These are phyloP conservation scores for Latrodectus elegans DNA, from an alignment of 2,888 invertebrate genomes.

Conservation along the genomic window DNA sequence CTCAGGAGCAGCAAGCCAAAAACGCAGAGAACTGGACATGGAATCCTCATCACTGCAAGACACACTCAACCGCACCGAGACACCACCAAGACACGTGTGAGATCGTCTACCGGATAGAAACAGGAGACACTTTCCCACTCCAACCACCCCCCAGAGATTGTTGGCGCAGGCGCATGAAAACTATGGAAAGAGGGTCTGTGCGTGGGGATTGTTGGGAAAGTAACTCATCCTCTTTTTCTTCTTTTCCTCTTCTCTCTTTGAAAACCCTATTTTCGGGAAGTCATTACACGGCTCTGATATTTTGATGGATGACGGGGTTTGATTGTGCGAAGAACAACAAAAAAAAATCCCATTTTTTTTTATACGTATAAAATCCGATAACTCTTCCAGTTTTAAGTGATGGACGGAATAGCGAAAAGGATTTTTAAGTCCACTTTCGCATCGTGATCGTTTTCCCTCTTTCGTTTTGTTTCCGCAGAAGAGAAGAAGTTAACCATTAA, in stretches of 20 bases:
- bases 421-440: not conserved
- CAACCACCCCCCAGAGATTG: not conserved
- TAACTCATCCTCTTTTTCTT: not conserved
- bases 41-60: not conserved
- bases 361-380: not conserved
- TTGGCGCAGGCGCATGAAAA: slow-evolving; percentile 9
- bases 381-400: not conserved
- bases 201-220: not conserved
- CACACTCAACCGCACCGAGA: not conserved
- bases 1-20: slow-evolving; percentile 16
- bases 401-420: not conserved
- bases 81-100: slow-evolving; percentile 11
- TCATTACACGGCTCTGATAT: slow-evolving; percentile 21
- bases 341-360: not conserved
- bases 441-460: not conserved
- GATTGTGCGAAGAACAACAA: slow-evolving; percentile 18
- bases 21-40: not conserved
- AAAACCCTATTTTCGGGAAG: slow-evolving; percentile 35
- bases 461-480: not conserved
- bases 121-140: not conserved
- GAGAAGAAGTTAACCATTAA: not conserved
- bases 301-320: slow-evolving; percentile 41
- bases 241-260: slow-evolving; percentile 8
- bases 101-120: slow-evolving; percentile 15
- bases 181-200: not conserved